Evolutionary conservation across 1,140 invertebrate species (phyloP), one percentile per base, ranked within the genome.

Genomic region (Melanaphis sacchari): DNA sequence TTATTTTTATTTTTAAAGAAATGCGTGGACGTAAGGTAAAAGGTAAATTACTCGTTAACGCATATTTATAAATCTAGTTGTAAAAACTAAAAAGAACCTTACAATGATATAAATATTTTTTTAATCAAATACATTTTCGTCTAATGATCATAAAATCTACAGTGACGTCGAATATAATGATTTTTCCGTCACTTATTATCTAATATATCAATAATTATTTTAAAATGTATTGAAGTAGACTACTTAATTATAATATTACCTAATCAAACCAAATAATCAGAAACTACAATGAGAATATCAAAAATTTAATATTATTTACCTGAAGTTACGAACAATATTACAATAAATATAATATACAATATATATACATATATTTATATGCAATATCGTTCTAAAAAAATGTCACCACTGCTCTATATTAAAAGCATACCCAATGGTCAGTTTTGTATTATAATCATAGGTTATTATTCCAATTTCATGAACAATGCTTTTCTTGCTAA

Each of bases 41-140:
- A 82, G 36, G 59, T 76, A 76, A 66, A 76, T 76, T n/a, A 76
- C 59, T 82, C 36, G 76, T 38, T 82, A 82, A 82, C 76, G 76
- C 76, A 38, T 82, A 82, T 82, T 36, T 76, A n/a, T 76, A 76
- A 15, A 38, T 82, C 76, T 82, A 38, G 76, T 82, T 38, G 21
- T 82, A n/a, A n/a, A n/a, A n/a, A n/a, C n/a, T 81, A 81, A 81
- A 38, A 81, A 2, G n/a, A 36, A 81, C 38, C 21, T 81, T 38
- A 24, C 76, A 9, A 36, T 8, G 22, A 22, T 38, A 18, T 38
- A 21, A 21, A 82, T 21, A 21, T 82, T 82, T 82, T 82, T 76
- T 76, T 76, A 76, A 76, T 76, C 59, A 76, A 36, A 76, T n/a
- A 76, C 11, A 36, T 82, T 38, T 38, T 82, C 21, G 7, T 8